Evolutionary conservation across 2,113 vertebrate species (phyloP).

Genomic region (Amphilophus citrinellus): DNA sequence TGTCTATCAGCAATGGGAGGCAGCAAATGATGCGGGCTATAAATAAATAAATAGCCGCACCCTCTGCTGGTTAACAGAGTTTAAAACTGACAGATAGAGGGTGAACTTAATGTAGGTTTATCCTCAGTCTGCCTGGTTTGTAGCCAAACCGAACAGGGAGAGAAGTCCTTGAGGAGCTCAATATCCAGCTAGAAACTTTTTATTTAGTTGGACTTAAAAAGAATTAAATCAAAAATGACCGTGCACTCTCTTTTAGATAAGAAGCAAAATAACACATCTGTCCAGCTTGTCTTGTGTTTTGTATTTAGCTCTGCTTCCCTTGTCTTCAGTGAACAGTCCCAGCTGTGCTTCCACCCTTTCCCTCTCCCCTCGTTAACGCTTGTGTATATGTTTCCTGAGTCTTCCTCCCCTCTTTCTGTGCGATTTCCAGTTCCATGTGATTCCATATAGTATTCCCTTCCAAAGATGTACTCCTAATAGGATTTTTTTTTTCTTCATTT

Average conservation of each 20-base stretch:
- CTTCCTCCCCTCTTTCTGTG: too few relatives aligned
- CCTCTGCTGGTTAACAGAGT: neutral
- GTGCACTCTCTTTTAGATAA: too few relatives aligned
- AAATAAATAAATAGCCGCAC: conserved; percentile 66
- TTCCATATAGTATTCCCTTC: neutral
- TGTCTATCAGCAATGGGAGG: conserved; percentile 63
- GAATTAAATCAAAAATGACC: neutral
- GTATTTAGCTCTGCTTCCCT: too few relatives aligned
- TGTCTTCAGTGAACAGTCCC: too few relatives aligned
- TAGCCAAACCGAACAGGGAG: neutral
- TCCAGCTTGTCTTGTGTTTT: neutral
- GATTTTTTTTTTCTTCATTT: neutral
- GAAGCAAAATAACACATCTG: neutral
- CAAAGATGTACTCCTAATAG: neutral
- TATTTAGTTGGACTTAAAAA: neutral
- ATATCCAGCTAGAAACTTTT: neutral
- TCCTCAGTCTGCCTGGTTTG: neutral
- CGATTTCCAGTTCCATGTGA: too few relatives aligned
- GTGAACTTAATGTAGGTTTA: neutral
- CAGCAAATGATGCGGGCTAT: conserved; percentile 57
- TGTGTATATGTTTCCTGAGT: too few relatives aligned
- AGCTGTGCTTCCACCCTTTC: too few relatives aligned
- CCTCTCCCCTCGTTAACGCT: too few relatives aligned
- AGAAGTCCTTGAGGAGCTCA: neutral
- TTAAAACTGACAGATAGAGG: neutral